phyloP scores from a whole-genome alignment of 2,888 invertebrate genomes.

The Unio delphinus region DNA sequence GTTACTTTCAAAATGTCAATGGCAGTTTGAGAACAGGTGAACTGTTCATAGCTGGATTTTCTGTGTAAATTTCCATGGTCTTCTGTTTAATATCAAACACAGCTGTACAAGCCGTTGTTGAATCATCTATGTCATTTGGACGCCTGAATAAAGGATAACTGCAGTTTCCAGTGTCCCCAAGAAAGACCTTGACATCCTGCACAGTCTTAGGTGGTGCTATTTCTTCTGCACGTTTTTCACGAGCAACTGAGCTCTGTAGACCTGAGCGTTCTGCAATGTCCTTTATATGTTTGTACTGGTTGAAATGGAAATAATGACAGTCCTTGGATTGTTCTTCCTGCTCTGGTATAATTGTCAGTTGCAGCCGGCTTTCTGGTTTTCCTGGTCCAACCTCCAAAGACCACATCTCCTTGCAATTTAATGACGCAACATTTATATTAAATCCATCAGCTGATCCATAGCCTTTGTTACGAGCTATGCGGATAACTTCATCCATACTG shows the following conservation, averaged over 20 bases:
- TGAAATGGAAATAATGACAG: conserved; percentile 36
- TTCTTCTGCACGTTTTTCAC: conserved; percentile 12
- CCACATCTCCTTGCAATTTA: conserved; percentile 30
- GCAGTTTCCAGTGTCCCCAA: conserved; percentile 35
- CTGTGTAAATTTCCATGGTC: conserved; percentile 29
- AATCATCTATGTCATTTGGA: conserved; percentile 22
- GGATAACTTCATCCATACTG: conserved; percentile 28
- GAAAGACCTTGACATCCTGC: conserved; percentile 23
- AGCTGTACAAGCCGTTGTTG: conserved; percentile 35
- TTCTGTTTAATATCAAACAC: conserved; percentile 33
- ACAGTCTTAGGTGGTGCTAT: conserved; percentile 22
- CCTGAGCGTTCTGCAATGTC: conserved; percentile 13
- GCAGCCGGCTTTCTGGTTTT: conserved; percentile 5
- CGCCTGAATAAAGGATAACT: conserved; percentile 38
- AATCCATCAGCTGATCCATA: conserved; percentile 44
- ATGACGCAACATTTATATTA: conserved; percentile 37
- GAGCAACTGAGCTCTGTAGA: conserved; percentile 15
- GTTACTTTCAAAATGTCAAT: not conserved
- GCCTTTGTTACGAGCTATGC: conserved; percentile 22
- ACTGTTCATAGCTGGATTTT: conserved; percentile 10
- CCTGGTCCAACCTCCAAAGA: conserved; percentile 36
- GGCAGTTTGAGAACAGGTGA: not conserved
- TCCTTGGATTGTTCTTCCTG: conserved; percentile 7
- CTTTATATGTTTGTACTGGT: conserved; percentile 30
- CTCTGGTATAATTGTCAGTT: not conserved